phyloP scores from a whole-genome alignment of 2,113 vertebrate species.

The Chloebia gouldiae region DNA sequence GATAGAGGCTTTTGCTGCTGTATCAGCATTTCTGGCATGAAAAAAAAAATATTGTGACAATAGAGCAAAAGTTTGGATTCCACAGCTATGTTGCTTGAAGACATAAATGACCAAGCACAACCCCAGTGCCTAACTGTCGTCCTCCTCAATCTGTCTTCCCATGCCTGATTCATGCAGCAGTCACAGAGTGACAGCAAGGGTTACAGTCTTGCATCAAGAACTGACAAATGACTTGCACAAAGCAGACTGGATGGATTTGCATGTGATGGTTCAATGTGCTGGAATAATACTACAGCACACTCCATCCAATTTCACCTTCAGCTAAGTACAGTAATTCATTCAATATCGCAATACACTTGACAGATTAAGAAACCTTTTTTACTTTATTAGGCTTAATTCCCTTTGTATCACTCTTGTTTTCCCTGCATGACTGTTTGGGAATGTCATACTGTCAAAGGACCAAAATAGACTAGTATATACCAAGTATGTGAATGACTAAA shows the following conservation, averaged over 20 bases:
- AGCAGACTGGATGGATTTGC: background rate
- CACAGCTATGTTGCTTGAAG: background rate
- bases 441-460: background rate
- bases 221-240: background rate
- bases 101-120: background rate
- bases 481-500: background rate
- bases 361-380: conserved; percentile 19
- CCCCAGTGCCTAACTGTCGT: background rate
- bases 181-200: background rate
- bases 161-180: background rate
- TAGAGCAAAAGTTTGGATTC: background rate
- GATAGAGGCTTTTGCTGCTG: conserved; percentile 47
- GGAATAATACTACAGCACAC: background rate
- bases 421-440: background rate
- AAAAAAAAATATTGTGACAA: background rate
- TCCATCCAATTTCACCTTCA: background rate
- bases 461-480: background rate
- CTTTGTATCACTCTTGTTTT: background rate
- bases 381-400: conserved; percentile 16
- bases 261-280: background rate
- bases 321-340: background rate
- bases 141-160: background rate
- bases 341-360: conserved; percentile 8
- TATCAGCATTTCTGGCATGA: conserved; percentile 50
- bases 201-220: background rate